These are phyloP conservation scores for Eupithecia insigniata DNA, from an alignment of 2,888 invertebrate species.

Conservation along the genomic window DNA sequence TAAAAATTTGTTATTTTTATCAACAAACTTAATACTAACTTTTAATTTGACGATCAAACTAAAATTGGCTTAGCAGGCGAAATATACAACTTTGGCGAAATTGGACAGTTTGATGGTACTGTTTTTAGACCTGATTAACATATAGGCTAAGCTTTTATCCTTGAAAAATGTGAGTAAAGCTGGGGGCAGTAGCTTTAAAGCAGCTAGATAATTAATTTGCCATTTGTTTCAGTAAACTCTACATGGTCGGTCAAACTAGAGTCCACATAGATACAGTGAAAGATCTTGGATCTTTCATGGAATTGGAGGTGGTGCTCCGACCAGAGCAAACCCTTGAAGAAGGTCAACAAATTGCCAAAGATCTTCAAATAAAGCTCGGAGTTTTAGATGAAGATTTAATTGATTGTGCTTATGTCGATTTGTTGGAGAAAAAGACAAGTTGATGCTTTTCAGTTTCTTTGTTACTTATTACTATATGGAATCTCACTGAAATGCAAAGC, in stretches of 20 bases:
- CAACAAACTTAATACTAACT: too few species aligned
- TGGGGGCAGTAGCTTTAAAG: neutral
- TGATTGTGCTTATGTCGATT: slow-evolving; percentile 90
- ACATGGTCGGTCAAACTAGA: slow-evolving; percentile 91
- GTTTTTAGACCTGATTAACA: too few species aligned
- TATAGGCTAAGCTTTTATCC: neutral
- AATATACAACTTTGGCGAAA: too few species aligned
- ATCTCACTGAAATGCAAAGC: neutral
- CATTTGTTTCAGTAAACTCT: slow-evolving; percentile 85
- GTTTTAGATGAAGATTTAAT: slow-evolving; percentile 86
- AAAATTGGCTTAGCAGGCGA: too few species aligned
- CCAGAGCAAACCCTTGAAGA: slow-evolving; percentile 87
- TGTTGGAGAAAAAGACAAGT: slow-evolving; percentile 70
- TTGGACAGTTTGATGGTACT: too few species aligned
- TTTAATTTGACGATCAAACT: too few species aligned
- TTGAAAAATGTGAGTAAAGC: neutral
- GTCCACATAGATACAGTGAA: slow-evolving; percentile 95
- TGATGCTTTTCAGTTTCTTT: neutral
- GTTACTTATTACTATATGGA: neutral
- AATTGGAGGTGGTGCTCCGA: slow-evolving; percentile 90
- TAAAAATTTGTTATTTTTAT: too few species aligned
- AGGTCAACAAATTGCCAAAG: slow-evolving; percentile 88
- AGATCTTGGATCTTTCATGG: slow-evolving; percentile 91
- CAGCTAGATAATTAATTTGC: neutral
- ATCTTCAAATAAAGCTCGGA: slow-evolving; percentile 87